Evolutionary conservation across 2,113 vertebrate genomes (phyloP).

Genomic region (Triplophysa dalaica): DNA sequence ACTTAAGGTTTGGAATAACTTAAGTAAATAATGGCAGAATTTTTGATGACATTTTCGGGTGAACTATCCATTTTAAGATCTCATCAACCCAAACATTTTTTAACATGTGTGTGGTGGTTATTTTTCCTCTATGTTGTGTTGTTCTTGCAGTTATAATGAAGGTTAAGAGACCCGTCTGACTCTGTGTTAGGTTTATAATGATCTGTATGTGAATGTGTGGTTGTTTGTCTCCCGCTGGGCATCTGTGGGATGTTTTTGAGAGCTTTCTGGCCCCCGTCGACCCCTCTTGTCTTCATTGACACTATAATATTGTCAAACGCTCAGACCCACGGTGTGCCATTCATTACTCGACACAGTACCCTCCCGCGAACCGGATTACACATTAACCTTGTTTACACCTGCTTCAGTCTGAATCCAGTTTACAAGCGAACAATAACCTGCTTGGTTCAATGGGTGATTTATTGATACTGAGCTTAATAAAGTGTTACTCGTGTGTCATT

Average conservation of each 20-base stretch:
- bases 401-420: constrained; percentile 13
- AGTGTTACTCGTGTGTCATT: too few species aligned
- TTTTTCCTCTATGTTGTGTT: neutral
- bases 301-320: constrained; percentile 30
- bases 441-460: neutral
- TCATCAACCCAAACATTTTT: too few species aligned
- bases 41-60: too few species aligned
- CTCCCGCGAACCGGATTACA: constrained; percentile 14
- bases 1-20: too few species aligned
- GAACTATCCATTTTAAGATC: too few species aligned
- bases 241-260: neutral
- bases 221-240: constrained; percentile 21
- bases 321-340: constrained; percentile 7
- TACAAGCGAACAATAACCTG: neutral
- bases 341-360: constrained; percentile 28
- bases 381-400: constrained; percentile 41
- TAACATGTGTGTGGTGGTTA: too few species aligned
- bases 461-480: neutral
- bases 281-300: constrained; percentile 3
- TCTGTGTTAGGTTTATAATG: neutral
- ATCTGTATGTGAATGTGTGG: neutral
- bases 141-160: constrained; percentile 3
- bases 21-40: too few species aligned
- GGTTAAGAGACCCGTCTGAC: neutral
- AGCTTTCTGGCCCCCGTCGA: constrained; percentile 26